A percentile compares a stretch with the other conserved stretches of the same genome.
Conservation (phyloP, 2,888 invertebrate species). For the Phyto melanocephala region DNA sequence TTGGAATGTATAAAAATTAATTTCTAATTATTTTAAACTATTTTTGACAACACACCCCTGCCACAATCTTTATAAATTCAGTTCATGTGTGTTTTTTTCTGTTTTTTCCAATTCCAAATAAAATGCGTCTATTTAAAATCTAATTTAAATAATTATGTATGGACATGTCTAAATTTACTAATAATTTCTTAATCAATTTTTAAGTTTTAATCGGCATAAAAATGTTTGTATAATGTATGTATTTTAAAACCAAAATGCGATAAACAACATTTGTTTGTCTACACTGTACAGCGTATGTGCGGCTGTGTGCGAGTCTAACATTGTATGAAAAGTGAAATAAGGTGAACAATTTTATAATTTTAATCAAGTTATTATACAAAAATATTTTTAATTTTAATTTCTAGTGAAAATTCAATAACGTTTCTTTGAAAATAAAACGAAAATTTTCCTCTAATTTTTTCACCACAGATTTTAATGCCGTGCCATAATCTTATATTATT, state of each 20-base stretch:
- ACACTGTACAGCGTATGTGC: too few relatives aligned
- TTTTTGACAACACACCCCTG: neutral
- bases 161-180: too few relatives aligned
- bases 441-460: too few relatives aligned
- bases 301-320: too few relatives aligned
- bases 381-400: slow-evolving; percentile 1
- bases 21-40: too few relatives aligned
- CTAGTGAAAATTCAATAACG: neutral
- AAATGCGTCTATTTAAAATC: neutral
- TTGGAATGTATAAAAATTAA: too few relatives aligned
- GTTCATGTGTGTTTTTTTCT: neutral
- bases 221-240: too few relatives aligned
- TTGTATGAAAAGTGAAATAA: neutral
- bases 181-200: too few relatives aligned
- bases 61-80: neutral
- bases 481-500: slow-evolving; percentile 9
- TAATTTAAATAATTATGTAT: neutral
- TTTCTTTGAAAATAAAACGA: neutral
- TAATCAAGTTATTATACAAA: neutral
- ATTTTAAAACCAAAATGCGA: too few relatives aligned
- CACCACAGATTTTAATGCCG: neutral
- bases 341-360: neutral
- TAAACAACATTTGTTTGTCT: neutral
- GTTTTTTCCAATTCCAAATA: neutral
- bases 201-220: too few relatives aligned